Conservation (phyloP, 2,888 invertebrate genomes). For the Zygothrica quintamaculata region DNA sequence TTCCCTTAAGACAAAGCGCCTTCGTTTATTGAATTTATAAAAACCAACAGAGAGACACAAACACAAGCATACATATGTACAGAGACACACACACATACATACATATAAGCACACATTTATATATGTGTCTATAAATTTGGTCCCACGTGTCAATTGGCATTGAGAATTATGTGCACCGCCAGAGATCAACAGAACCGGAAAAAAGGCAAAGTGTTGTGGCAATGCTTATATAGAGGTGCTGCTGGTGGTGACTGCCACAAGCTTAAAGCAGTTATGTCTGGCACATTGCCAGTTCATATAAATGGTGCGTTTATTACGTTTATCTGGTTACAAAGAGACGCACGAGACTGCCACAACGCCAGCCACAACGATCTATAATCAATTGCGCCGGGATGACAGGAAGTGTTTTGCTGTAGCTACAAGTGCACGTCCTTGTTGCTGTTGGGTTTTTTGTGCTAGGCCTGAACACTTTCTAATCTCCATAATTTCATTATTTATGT, state of each 20-base stretch:
- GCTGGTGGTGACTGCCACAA: conserved; percentile 1
- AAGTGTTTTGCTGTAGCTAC: conserved; percentile 12
- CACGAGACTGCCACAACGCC: conserved; percentile 29
- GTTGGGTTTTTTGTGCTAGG: conserved; percentile 33
- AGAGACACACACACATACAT: conserved; percentile 6
- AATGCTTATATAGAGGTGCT: too few species aligned
- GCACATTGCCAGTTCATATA: conserved; percentile 47
- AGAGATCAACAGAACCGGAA: conserved; percentile 45
- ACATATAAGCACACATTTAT: not conserved
- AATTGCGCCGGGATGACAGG: conserved; percentile 59
- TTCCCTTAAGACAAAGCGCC: conserved; percentile 70
- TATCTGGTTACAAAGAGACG: conserved; percentile 61
- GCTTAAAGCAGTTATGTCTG: conserved; percentile 21
- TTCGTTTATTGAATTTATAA: conserved; percentile 57
- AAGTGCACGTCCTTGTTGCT: conserved; percentile 26
- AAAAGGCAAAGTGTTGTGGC: conserved; percentile 19
- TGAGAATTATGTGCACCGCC: conserved; percentile 48
- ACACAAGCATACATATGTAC: conserved; percentile 1
- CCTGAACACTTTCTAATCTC: conserved; percentile 81
- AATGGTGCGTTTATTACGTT: conserved; percentile 70
- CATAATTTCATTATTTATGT: conserved; percentile 84
- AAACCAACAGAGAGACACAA: conserved; percentile 1
- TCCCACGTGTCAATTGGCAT: conserved; percentile 50
- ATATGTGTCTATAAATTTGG: conserved; percentile 1
- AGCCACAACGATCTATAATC: conserved; percentile 70